Evolutionary conservation across 2,113 vertebrate genomes (phyloP).

Genomic region (Coptodon bakossiorum): DNA sequence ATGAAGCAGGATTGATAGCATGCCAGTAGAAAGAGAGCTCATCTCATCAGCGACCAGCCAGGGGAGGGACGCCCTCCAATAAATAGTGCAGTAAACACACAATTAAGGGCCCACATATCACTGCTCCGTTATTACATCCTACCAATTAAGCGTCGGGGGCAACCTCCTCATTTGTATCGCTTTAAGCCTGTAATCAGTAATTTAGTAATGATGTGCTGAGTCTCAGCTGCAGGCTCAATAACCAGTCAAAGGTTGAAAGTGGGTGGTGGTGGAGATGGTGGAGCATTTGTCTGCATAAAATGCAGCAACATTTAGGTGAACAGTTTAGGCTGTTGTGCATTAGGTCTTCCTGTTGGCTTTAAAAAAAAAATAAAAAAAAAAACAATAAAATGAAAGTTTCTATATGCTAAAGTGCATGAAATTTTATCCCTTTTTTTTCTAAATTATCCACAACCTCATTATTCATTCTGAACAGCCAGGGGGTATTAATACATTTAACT

Average conservation of each 20-base stretch:
- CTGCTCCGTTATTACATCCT: conserved; percentile 59
- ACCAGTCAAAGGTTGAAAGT: conserved; percentile 10
- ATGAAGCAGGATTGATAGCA: conserved; percentile 67
- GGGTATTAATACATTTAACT: neutral
- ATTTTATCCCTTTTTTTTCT: neutral
- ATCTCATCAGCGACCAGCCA: conserved; percentile 59
- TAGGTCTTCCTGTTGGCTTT: neutral
- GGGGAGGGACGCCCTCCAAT: conserved; percentile 51
- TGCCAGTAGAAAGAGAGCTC: conserved; percentile 40
- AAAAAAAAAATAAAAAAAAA: rapidly evolving
- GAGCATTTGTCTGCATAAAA: neutral
- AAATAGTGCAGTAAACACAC: conserved; percentile 68
- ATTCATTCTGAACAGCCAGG: neutral
- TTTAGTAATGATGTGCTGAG: conserved; percentile 50
- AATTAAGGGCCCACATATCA: conserved; percentile 65
- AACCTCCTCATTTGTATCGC: conserved; percentile 53
- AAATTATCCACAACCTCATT: neutral
- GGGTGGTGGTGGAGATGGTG: neutral
- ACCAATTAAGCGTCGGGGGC: conserved; percentile 61
- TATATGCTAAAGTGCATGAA: neutral
- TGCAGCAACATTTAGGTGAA: neutral
- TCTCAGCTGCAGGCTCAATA: conserved; percentile 37
- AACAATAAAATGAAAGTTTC: neutral
- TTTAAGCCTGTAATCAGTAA: conserved; percentile 58
- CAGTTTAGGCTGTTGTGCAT: neutral